Conservation (phyloP, 2,888 invertebrate species). For the Imbricaverruca yamaguchii region DNA sequence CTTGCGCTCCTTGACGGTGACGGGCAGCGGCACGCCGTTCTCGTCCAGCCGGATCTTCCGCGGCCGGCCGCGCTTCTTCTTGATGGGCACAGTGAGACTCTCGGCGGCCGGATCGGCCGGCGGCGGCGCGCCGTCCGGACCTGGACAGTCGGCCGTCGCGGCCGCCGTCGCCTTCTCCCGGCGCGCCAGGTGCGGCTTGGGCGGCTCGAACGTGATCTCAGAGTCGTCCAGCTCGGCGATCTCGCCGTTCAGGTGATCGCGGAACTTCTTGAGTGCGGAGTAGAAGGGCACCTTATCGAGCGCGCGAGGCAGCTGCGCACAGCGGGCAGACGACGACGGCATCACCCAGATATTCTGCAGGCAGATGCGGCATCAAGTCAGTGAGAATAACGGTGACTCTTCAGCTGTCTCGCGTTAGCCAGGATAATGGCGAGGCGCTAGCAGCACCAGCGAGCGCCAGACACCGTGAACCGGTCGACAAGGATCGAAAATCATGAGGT, state of each 20-base stretch:
- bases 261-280: conserved; percentile 86
- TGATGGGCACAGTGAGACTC: conserved; percentile 33
- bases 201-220: conserved; percentile 65
- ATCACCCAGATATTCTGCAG: conserved; percentile 95
- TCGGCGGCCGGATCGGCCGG: conserved; percentile 24
- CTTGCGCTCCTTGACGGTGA: conserved; percentile 23
- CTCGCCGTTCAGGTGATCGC: conserved; percentile 84
- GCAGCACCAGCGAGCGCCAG: no score
- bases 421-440: no score
- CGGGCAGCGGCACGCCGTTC: conserved; percentile 33
- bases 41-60: conserved; percentile 70
- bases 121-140: not conserved
- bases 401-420: no score
- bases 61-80: conserved; percentile 46
- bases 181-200: not conserved
- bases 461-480: no score
- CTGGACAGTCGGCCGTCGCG: not conserved
- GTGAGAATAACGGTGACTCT: no score
- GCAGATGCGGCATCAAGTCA: no score
- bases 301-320: conserved; percentile 90
- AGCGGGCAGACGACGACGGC: conserved; percentile 95
- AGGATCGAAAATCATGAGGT: no score
- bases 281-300: conserved; percentile 98
- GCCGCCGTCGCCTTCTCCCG: conserved; percentile 45
- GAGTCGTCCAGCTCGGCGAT: conserved; percentile 75